phyloP scores from a whole-genome alignment of 2,888 invertebrate genomes.

The Aphodius granarius region DNA sequence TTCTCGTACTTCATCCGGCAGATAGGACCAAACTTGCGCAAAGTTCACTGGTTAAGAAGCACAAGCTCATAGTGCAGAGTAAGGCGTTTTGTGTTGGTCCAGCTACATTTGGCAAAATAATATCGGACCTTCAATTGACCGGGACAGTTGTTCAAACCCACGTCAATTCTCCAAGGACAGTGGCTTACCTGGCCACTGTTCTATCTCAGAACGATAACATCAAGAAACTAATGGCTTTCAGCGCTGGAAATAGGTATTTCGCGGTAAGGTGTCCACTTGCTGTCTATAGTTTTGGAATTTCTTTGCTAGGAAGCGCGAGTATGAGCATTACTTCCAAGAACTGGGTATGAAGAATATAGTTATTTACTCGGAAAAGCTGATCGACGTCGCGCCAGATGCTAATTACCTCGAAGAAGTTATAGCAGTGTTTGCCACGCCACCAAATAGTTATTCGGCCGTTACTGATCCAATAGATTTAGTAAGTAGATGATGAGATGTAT shows the following conservation, averaged over 20 bases:
- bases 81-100: conserved; percentile 80
- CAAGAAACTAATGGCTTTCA: conserved; percentile 63
- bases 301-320: conserved; percentile 60
- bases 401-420: conserved; percentile 63
- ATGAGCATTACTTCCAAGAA: conserved; percentile 67
- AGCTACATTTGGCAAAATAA: conserved; percentile 70
- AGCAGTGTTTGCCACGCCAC: conserved; percentile 73
- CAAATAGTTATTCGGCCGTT: conserved; percentile 80
- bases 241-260: conserved; percentile 57
- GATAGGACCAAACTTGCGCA: conserved; percentile 59
- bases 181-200: conserved; percentile 75
- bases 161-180: conserved; percentile 75
- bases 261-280: neutral
- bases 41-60: conserved; percentile 59
- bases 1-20: conserved; percentile 59
- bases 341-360: conserved; percentile 66
- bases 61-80: conserved; percentile 69
- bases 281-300: neutral
- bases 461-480: conserved; percentile 77
- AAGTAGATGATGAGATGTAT: conserved; percentile 22
- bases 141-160: conserved; percentile 81
- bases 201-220: conserved; percentile 62
- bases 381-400: conserved; percentile 57
- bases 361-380: conserved; percentile 57
- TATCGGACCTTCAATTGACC: conserved; percentile 65